A percentile compares a stretch with the other conserved stretches of the same genome.
Evolutionary conservation across 2,113 vertebrate species (phyloP).

Genomic region (Tauraco erythrolophus): DNA sequence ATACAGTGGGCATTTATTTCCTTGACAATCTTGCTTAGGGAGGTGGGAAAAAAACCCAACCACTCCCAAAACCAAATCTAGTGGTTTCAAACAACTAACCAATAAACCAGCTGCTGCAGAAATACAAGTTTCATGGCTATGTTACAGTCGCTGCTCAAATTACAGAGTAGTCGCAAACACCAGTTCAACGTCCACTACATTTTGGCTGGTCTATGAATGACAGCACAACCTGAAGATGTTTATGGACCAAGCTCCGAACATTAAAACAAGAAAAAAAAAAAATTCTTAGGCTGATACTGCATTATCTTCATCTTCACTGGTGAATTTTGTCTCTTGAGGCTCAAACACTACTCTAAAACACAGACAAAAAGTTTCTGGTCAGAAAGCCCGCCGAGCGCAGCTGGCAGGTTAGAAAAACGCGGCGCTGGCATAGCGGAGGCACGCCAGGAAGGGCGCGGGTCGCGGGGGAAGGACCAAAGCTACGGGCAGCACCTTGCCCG

Average conservation of each 20-base stretch:
- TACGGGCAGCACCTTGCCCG: neutral
- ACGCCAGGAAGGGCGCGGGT: neutral
- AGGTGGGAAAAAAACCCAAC: fast-evolving
- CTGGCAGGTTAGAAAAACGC: too few species aligned
- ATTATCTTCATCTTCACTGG: neutral
- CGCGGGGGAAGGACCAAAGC: too few species aligned
- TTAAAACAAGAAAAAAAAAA: fast-evolving
- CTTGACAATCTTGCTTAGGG: neutral
- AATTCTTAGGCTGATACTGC: neutral
- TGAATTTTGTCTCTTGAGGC: neutral
- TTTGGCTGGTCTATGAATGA: neutral
- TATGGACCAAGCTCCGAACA: fast-evolving
- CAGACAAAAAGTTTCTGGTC: neutral
- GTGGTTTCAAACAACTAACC: neutral
- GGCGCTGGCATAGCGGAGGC: fast-evolving
- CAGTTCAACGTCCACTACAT: fast-evolving
- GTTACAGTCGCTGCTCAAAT: neutral
- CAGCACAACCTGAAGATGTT: neutral
- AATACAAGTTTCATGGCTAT: neutral
- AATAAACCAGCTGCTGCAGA: neutral
- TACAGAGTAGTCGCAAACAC: neutral
- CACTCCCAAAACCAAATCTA: neutral
- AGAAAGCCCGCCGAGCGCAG: too few species aligned
- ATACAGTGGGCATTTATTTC: neutral
- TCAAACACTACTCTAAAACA: neutral